Evolutionary conservation across 2,888 invertebrate genomes (phyloP).

Genomic region (Orchesellides sinensis): DNA sequence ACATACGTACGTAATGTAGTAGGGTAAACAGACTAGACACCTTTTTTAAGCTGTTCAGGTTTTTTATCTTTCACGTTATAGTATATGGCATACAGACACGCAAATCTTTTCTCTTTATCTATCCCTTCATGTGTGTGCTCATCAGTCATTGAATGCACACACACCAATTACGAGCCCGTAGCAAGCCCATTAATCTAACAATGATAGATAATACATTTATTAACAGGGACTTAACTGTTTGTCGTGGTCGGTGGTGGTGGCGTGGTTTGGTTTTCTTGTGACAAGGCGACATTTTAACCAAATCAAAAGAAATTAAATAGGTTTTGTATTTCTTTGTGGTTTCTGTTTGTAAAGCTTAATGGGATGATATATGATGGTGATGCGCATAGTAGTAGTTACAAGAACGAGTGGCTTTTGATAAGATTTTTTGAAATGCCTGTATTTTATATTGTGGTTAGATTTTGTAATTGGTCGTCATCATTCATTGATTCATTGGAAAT

Average conservation of each 20-base stretch:
- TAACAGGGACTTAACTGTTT: too few relatives aligned
- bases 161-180: constrained; percentile 40
- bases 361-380: background rate
- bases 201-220: background rate
- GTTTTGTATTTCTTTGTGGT: background rate
- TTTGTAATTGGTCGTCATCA: constrained; percentile 13
- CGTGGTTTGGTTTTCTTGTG: background rate
- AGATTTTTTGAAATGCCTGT: background rate
- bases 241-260: background rate
- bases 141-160: constrained; percentile 28
- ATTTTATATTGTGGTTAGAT: background rate
- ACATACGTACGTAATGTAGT: too few relatives aligned
- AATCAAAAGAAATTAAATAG: too few relatives aligned
- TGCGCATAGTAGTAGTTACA: background rate
- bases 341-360: background rate
- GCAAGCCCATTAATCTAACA: constrained; percentile 57
- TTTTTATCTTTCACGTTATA: too few relatives aligned
- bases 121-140: too few relatives aligned
- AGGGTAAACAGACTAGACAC: too few relatives aligned
- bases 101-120: too few relatives aligned
- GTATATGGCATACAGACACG: too few relatives aligned
- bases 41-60: too few relatives aligned
- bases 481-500: constrained; percentile 55
- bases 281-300: too few relatives aligned
- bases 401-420: constrained; percentile 5